Conservation (phyloP, 37 sponge, comb jelly and placozoan genomes). For the Mnemiopsis leidyi region DNA sequence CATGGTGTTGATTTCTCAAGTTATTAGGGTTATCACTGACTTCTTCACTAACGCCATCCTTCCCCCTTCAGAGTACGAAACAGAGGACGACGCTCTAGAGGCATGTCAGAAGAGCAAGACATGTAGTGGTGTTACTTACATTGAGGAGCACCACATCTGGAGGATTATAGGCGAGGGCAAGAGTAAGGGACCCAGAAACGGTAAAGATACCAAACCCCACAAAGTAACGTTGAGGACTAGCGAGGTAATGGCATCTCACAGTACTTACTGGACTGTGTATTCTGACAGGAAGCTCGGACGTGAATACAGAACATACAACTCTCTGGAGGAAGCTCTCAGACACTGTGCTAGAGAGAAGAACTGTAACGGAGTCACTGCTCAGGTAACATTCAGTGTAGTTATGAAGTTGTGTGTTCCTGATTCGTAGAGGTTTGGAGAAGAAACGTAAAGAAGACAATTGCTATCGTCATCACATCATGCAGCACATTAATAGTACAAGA, state of each 20-base stretch:
- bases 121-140: background rate
- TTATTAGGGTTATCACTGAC: too few relatives aligned
- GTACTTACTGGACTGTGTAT: background rate
- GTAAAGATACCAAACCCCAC: background rate
- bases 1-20: too few relatives aligned
- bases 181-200: too few relatives aligned
- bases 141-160: background rate
- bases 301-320: background rate
- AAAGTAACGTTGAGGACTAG: background rate
- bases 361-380: background rate
- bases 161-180: background rate
- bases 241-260: background rate
- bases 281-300: background rate
- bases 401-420: too few relatives aligned
- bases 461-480: too few relatives aligned
- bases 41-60: background rate
- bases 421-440: too few relatives aligned
- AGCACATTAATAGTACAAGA: too few relatives aligned
- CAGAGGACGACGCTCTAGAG: background rate
- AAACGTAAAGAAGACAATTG: too few relatives aligned
- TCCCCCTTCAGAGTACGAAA: background rate
- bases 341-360: background rate
- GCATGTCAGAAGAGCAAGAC: background rate
- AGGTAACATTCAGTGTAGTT: too few relatives aligned
- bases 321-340: background rate